phyloP scores from a whole-genome alignment of 2,888 invertebrate genomes.

The Rhogogaster chlorosoma region DNA sequence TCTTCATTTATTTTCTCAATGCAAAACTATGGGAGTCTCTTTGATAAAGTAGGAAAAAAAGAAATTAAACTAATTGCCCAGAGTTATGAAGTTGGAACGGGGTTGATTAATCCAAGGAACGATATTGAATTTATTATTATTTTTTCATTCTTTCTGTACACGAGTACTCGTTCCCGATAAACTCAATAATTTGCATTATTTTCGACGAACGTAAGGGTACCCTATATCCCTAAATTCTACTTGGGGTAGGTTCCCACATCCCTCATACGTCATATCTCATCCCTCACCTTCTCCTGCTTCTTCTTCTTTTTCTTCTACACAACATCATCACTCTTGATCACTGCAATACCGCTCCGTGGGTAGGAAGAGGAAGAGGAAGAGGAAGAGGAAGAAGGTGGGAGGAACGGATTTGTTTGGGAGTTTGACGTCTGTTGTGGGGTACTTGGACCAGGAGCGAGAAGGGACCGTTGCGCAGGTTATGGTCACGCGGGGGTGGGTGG shows the following conservation, averaged over 20 bases:
- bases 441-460: slow-evolving; percentile 39
- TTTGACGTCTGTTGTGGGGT: slow-evolving; percentile 41
- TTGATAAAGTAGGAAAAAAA: neutral
- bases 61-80: neutral
- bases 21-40: neutral
- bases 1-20: neutral
- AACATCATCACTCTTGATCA: slow-evolving; percentile 42
- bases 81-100: neutral
- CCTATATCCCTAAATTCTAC: neutral
- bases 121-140: neutral
- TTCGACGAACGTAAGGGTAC: neutral
- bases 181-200: too few species aligned
- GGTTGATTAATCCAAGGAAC: too few species aligned
- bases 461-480: slow-evolving; percentile 73
- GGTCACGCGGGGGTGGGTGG: slow-evolving; percentile 66
- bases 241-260: slow-evolving; percentile 17
- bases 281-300: neutral
- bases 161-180: too few species aligned
- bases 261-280: neutral
- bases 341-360: neutral
- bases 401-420: slow-evolving; percentile 40
- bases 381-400: neutral
- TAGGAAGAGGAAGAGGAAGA: neutral
- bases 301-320: neutral
- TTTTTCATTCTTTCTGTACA: neutral